These are phyloP conservation scores for Notodonta dromedarius DNA, from an alignment of 2,888 invertebrate genomes.

Conservation along the genomic window DNA sequence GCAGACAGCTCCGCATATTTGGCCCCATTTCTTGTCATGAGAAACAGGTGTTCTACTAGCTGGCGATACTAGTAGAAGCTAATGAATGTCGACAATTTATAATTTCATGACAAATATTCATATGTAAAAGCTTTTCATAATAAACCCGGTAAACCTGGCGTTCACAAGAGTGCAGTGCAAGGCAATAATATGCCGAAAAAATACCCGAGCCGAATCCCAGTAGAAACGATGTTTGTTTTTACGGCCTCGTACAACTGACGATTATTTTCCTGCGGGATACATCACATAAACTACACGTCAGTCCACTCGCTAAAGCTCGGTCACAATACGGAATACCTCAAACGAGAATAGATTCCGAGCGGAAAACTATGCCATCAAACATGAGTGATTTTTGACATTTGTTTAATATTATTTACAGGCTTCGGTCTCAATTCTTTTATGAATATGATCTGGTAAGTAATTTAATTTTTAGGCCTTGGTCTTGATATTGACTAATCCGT, in stretches of 20 bases:
- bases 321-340: slow-evolving; percentile 67
- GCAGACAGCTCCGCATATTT: too few species aligned
- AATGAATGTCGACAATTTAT: too few species aligned
- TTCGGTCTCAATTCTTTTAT: slow-evolving; percentile 28
- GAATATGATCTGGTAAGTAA: slow-evolving; percentile 10
- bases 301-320: slow-evolving; percentile 47
- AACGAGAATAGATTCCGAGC: slow-evolving; percentile 48
- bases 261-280: slow-evolving; percentile 58
- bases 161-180: slow-evolving; percentile 14
- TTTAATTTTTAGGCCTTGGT: too few species aligned
- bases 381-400: slow-evolving; percentile 19
- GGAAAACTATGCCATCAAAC: slow-evolving; percentile 20
- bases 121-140: not conserved
- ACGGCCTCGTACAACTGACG: slow-evolving; percentile 52
- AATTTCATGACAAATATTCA: too few species aligned
- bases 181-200: slow-evolving; percentile 31
- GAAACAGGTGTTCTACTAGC: too few species aligned
- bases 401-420: slow-evolving; percentile 24
- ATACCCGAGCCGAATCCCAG: slow-evolving; percentile 38
- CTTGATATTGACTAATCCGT: not conserved
- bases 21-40: too few species aligned
- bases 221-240: slow-evolving; percentile 64
- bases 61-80: too few species aligned
- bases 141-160: not conserved
- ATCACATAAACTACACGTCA: slow-evolving; percentile 62